Evolutionary conservation across 2,888 invertebrate species (phyloP), one percentile per base, ranked within the genome.

Genomic region (Drosophila tripunctata): DNA sequence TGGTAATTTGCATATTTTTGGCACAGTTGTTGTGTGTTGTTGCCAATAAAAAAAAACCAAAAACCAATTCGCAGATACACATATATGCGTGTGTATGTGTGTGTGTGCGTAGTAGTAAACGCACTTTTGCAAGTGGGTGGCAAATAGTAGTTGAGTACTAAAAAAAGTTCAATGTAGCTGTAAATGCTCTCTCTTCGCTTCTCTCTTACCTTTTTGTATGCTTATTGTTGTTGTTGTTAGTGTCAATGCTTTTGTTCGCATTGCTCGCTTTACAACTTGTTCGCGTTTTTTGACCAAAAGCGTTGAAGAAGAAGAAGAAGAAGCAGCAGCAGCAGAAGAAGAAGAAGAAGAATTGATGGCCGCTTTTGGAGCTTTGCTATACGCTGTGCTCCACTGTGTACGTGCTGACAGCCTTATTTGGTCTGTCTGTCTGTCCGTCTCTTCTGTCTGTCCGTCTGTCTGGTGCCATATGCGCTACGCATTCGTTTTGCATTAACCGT

Each of bases 91-190:
- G 30, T 36, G n/a, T 48, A 10, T 50, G 50, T 52, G 41, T 50
- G 38, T 65, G 61, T 62, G 82, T 78, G 85, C 86, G 83, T 85
- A 87, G 79, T 87, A 85, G 87, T 87, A 81, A 88, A 86, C 88
- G 81, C 88, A 85, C 67, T 77, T n/a, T 61, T 77, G 83, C 85
- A 86, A 83, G 83, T 86, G 80, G 64, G 64, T 75, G 67, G 64
- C 67, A 83, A 78, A 62, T 72, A 62, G 64, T 72, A 62, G 64
- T 74, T 72, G 50, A 45, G 61, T 57, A 78, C 55, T 62, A 67
- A 77, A 87, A 77, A 87, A 88, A 82, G 83, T 83, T 88, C 84
- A 88, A 80, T 88, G 73, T 85, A 85, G 79, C 88, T 82, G 87
- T 86, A 86, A 84, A 84, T 83, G 69, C 57, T 57, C 54, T 58